These are phyloP conservation scores for fruit fly (Drosophila melanogaster) DNA, from an alignment of 1,140 invertebrate species.

Conservation along the genomic window DNA sequence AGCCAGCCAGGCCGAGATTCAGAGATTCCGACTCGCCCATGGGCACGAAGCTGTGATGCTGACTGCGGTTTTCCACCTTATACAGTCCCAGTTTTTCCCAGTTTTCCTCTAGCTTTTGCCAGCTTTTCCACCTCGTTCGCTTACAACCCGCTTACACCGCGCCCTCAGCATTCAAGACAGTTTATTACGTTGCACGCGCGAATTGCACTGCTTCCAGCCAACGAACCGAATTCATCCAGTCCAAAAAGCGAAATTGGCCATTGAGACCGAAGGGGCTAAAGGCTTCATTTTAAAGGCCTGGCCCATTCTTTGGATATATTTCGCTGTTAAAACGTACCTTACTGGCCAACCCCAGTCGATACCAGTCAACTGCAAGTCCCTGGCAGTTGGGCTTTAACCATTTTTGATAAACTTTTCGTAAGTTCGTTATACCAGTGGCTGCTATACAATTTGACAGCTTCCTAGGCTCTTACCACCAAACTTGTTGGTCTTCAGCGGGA, in stretches of 20 bases:
- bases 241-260: constrained; percentile 58
- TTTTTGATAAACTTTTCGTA: constrained; percentile 29
- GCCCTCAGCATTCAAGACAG: constrained; percentile 23
- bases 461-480: constrained; percentile 27
- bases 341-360: constrained; percentile 20
- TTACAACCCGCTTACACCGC: too few species aligned
- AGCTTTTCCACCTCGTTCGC: constrained; percentile 3
- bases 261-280: constrained; percentile 7
- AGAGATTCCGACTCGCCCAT: constrained; percentile 44
- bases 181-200: constrained; percentile 77
- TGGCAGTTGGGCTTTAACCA: constrained; percentile 25
- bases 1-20: constrained; percentile 30
- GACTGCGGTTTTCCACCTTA: constrained; percentile 35
- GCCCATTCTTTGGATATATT: constrained; percentile 9
- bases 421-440: constrained; percentile 11
- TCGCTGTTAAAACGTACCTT: constrained; percentile 37
- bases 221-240: constrained; percentile 55
- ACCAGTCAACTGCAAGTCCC: constrained; percentile 37
- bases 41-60: constrained; percentile 43
- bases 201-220: constrained; percentile 70
- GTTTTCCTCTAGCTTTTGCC: not conserved
- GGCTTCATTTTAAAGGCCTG: constrained; percentile 22
- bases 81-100: not conserved
- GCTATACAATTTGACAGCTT: constrained; percentile 38
- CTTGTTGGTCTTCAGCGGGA: constrained; percentile 49